Conservation (phyloP, 2,797 vertebrate genomes). For the Sitta carolinensis region DNA sequence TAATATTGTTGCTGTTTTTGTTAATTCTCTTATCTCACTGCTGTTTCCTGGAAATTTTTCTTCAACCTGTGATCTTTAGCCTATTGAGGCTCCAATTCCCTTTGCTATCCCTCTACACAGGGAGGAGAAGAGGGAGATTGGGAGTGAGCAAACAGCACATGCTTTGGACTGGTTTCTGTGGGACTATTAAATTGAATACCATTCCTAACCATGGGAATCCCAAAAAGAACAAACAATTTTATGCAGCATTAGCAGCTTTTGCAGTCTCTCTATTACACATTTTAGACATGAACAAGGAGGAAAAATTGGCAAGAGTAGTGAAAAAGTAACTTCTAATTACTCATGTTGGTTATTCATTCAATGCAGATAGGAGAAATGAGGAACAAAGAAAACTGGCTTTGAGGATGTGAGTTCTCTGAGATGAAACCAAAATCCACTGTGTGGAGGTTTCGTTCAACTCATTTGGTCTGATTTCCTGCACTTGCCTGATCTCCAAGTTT, state of each 20-base stretch:
- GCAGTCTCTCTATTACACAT: neutral
- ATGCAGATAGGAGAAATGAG: neutral
- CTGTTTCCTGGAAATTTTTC: neutral
- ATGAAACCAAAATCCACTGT: neutral
- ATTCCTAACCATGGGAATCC: neutral
- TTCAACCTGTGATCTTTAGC: neutral
- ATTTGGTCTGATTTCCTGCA: neutral
- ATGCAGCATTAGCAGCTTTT: neutral
- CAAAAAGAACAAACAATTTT: fast-evolving
- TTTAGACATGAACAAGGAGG: neutral
- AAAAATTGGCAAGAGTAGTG: neutral
- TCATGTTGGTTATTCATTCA: neutral
- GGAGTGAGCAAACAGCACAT: neutral
- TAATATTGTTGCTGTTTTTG: neutral
- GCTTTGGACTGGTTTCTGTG: neutral
- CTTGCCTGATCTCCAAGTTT: neutral
- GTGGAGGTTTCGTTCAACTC: neutral
- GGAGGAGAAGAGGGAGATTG: neutral
- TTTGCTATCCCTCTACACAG: neutral
- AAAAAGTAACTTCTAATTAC: neutral
- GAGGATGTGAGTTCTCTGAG: neutral
- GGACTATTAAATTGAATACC: neutral
- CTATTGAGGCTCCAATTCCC: neutral
- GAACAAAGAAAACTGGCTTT: neutral
- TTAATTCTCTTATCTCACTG: neutral